Percentiles rank a stretch among this genome's conserved stretches.
phyloP scores from a whole-genome alignment of 2,113 vertebrate species.

The Cathartes aura region DNA sequence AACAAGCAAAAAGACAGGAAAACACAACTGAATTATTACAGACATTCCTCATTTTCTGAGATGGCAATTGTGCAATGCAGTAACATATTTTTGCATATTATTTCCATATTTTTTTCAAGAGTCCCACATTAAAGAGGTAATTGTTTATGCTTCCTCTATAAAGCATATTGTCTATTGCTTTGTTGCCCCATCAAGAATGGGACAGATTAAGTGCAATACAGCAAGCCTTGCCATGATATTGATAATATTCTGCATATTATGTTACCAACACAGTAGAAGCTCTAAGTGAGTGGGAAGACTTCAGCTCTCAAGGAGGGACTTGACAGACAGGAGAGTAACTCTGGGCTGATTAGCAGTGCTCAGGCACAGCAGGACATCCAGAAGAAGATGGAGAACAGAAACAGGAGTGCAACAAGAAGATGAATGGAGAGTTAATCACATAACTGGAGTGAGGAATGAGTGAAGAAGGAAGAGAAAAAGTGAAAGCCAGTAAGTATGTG shows the following conservation, averaged over 20 bases:
- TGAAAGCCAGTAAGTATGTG: neutral
- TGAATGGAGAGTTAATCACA: neutral
- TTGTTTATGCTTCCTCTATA: neutral
- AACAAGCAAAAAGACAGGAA: neutral
- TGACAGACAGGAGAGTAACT: neutral
- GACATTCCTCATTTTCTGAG: neutral
- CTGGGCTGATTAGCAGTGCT: neutral
- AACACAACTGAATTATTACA: neutral
- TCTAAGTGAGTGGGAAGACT: neutral
- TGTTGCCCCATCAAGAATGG: neutral
- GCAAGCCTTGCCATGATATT: neutral
- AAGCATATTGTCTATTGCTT: neutral
- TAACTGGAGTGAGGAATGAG: neutral
- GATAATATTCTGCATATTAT: neutral
- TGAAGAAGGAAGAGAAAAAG: neutral
- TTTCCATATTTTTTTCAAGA: neutral
- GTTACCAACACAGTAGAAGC: neutral
- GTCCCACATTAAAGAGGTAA: neutral
- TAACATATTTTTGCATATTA: neutral
- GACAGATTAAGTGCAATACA: neutral
- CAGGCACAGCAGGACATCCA: neutral
- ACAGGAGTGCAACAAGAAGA: neutral
- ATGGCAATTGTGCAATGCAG: neutral
- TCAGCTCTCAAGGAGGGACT: neutral
- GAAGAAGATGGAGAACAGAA: neutral